phyloP scores from a whole-genome alignment of 2,888 invertebrate genomes.

The Drosophila pseudotalamancana region DNA sequence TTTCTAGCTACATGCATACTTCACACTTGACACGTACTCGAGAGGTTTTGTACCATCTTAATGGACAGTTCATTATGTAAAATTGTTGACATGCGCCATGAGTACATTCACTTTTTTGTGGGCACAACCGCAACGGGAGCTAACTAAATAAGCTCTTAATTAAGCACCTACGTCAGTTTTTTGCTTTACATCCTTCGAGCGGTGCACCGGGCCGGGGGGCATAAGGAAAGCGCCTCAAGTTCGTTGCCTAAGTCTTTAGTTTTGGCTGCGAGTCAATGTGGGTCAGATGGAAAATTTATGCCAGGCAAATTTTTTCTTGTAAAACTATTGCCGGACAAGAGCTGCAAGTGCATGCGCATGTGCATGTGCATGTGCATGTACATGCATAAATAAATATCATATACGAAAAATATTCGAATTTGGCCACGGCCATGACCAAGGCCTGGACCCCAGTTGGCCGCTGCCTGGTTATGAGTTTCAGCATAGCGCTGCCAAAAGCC shows the following conservation, averaged over 20 bases:
- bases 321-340: slow-evolving; percentile 56
- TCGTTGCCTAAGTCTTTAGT: slow-evolving; percentile 66
- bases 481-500: slow-evolving; percentile 5
- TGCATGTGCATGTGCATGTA: slow-evolving; percentile 22
- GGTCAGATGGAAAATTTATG: slow-evolving; percentile 50
- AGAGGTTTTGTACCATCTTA: slow-evolving; percentile 36
- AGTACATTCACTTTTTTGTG: slow-evolving; percentile 62
- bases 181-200: slow-evolving; percentile 37
- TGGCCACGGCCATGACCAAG: slow-evolving; percentile 37
- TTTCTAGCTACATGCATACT: slow-evolving; percentile 44
- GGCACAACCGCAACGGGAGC: slow-evolving; percentile 34
- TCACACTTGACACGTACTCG: slow-evolving; percentile 44
- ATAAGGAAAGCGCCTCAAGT: slow-evolving; percentile 43
- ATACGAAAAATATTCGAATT: slow-evolving; percentile 44
- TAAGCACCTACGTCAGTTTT: slow-evolving; percentile 68
- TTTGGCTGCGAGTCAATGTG: slow-evolving; percentile 57
- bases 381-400: slow-evolving; percentile 71
- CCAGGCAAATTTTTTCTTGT: slow-evolving; percentile 60
- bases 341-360: slow-evolving; percentile 17
- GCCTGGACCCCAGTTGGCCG: slow-evolving; percentile 11
- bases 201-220: slow-evolving; percentile 30
- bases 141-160: slow-evolving; percentile 70
- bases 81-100: slow-evolving; percentile 47
- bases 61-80: slow-evolving; percentile 50
- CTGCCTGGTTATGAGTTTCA: slow-evolving; percentile 58